Base-by-base conservation (phyloP, 23 tunicate species). In the Aplidium turbinatum region DNA sequence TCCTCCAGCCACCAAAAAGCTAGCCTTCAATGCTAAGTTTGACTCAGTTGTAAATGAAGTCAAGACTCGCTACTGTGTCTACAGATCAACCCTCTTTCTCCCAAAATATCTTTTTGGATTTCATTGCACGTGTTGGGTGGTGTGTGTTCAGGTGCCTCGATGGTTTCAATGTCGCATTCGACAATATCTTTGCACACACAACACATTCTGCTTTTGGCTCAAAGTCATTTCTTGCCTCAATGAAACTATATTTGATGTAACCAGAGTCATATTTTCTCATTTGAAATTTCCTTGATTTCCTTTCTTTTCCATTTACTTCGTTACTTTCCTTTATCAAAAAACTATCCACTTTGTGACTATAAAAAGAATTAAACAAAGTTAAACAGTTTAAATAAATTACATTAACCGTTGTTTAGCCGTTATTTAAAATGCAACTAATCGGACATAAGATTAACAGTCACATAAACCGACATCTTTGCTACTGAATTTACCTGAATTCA, bases 21-120 rank as follows among this genome's bases (percentile, higher is more conserved):
- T 69, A 69, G 30, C 21, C 67, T 33, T 69, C 23, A 75, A 75
- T 46, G 80, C 68, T 34, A 71, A 75, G 16, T 56, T 58, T 38
- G 71, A 75, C 70, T 58, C 24, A 57, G 80, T 75, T 58, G 68
- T 56, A 60, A 75, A 75, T 24, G 47, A 29, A 60, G 72, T 33
- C 27, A 75, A n/a, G 38, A 75, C 28, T 50, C 51, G 20, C 28
- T 58, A 50, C 50, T 75, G 72, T 34, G 4, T 23, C 50, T 75
- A 24, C 73, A 66, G 53, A 66, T 23, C 9, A 9, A 35, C 13
- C 22, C 73, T 66, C 26, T 66, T 66, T 39, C 73, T 66, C 53
- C 13, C 73, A 38, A 66, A 66, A 16, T 66, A 66, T 35, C 38
- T 52, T 66, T 66, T 9, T 35, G 22, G 73, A 52, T 38, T 66